Conservation (phyloP, 2,113 vertebrate species). For the Syrrhaptes paradoxus region DNA sequence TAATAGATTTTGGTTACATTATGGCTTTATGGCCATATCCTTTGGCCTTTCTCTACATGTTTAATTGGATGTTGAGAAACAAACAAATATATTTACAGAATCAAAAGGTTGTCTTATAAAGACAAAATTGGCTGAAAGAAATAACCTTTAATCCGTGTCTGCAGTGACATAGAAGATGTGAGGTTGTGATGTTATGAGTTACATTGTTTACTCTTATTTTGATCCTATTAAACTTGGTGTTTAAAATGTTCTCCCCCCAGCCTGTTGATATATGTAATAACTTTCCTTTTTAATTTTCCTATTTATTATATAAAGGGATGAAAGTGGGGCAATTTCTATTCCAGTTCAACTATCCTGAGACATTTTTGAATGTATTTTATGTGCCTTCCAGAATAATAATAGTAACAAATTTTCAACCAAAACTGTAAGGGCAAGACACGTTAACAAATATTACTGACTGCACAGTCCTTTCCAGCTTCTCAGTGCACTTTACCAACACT, state of each 20-base stretch:
- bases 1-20: background rate
- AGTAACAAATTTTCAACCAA: background rate
- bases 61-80: background rate
- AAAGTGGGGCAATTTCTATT: background rate
- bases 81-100: background rate
- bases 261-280: background rate
- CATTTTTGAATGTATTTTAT: background rate
- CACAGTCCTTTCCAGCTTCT: background rate
- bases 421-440: background rate
- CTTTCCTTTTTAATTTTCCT: background rate
- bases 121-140: background rate
- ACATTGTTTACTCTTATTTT: background rate
- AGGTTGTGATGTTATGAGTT: background rate
- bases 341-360: background rate
- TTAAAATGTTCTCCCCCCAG: background rate
- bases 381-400: background rate
- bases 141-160: background rate
- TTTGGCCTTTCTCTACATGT: background rate
- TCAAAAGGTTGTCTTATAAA: background rate
- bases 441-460: background rate
- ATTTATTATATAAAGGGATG: background rate
- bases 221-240: background rate
- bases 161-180: background rate
- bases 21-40: background rate
- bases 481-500: background rate